Conservation (phyloP, 2,888 invertebrate genomes). For the Formica aserva region DNA sequence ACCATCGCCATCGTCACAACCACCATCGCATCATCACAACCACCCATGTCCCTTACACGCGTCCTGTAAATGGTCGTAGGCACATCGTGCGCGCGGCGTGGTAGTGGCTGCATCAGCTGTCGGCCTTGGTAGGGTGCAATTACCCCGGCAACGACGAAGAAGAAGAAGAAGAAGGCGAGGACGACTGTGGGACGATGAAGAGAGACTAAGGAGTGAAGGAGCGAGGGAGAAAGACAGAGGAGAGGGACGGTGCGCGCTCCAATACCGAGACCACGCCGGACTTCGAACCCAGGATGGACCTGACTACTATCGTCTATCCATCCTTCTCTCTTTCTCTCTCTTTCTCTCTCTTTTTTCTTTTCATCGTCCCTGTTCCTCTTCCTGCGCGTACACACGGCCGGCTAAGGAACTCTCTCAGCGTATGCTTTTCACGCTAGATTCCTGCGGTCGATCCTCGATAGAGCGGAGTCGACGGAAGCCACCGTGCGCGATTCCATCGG, state of each 20-base stretch:
- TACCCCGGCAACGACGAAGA: slow-evolving; percentile 81
- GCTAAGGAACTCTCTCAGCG: slow-evolving; percentile 48
- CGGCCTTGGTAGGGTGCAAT: slow-evolving; percentile 86
- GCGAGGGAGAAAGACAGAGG: slow-evolving; percentile 37
- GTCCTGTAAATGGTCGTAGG: slow-evolving; percentile 40
- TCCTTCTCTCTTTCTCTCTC: slow-evolving; percentile 48
- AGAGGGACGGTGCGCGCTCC: slow-evolving; percentile 15
- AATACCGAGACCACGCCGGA: slow-evolving; percentile 65
- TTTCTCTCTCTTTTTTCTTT: slow-evolving; percentile 7
- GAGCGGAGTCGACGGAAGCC: slow-evolving; percentile 42
- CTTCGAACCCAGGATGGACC: slow-evolving; percentile 76
- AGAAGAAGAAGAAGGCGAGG: slow-evolving; percentile 48
- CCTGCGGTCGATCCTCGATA: slow-evolving; percentile 54
- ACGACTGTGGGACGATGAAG: slow-evolving; percentile 53
- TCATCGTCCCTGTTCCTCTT: slow-evolving; percentile 6
- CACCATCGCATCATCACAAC: background rate
- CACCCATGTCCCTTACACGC: slow-evolving; percentile 41
- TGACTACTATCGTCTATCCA: slow-evolving; percentile 64
- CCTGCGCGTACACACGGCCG: slow-evolving; percentile 32
- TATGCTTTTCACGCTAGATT: slow-evolving; percentile 58
- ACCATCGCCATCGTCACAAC: slow-evolving; percentile 25
- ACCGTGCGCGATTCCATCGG: slow-evolving; percentile 37
- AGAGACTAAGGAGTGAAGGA: slow-evolving; percentile 22
- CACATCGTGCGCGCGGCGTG: slow-evolving; percentile 57
- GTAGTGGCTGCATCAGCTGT: slow-evolving; percentile 85